phyloP scores from a whole-genome alignment of 64 coral and sea anemone species.

The Montipora foliosa region DNA sequence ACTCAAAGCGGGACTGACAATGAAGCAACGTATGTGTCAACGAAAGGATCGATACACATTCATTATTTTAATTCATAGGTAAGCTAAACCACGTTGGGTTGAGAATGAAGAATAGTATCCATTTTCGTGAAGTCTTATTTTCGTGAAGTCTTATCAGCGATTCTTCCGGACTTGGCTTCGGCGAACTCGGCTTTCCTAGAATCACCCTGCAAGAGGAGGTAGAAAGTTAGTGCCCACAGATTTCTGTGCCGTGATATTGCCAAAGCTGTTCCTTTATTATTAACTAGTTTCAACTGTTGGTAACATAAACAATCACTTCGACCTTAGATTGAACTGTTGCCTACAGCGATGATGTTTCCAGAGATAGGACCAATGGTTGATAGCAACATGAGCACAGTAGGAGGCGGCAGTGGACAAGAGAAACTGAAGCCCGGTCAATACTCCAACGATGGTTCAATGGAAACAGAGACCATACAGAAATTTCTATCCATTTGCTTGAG shows the following conservation, averaged over 20 bases:
- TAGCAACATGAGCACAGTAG: not conserved
- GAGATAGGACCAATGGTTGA: not conserved
- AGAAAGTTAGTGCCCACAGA: constrained; percentile 25
- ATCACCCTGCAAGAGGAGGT: not conserved
- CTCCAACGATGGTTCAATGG: not conserved
- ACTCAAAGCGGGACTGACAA: not conserved
- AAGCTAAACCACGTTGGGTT: not conserved
- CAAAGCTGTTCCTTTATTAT: too few relatives aligned
- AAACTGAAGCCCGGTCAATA: not conserved
- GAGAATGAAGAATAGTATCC: not conserved
- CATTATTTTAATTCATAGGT: not conserved
- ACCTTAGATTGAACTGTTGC: not conserved
- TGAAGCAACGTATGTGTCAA: constrained; percentile 24
- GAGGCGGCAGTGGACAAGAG: not conserved
- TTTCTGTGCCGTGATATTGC: not conserved
- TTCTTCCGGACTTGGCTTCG: too few relatives aligned
- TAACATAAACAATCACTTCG: not conserved
- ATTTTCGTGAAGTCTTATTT: too few relatives aligned
- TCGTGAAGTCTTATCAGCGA: not conserved
- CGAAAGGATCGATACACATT: not conserved
- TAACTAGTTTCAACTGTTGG: not conserved
- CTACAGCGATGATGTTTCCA: not conserved
- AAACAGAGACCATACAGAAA: constrained; percentile 62
- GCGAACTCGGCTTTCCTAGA: not conserved
- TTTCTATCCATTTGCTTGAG: constrained; percentile 69